Conservation (phyloP, 2,888 invertebrate species). For the Dasysyrphus tricinctus region DNA sequence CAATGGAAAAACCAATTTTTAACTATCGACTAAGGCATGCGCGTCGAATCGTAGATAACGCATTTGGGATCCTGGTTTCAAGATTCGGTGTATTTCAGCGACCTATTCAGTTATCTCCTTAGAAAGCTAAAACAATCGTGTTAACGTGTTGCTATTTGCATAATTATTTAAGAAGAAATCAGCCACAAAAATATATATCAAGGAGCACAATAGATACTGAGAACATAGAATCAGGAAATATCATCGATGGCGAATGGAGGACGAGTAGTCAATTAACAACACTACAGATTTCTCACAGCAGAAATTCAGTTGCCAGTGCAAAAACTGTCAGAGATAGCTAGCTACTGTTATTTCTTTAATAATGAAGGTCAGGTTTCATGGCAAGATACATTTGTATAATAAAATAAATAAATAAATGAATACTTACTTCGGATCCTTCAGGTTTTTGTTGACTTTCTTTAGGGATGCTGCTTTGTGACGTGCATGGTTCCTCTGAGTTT, state of each 20-base stretch:
- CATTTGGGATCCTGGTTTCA: constrained; percentile 13
- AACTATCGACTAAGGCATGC: constrained; percentile 10
- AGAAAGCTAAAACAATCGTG: not conserved
- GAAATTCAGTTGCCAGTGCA: not conserved
- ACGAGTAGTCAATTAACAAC: not conserved
- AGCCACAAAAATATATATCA: not conserved
- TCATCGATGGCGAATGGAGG: not conserved
- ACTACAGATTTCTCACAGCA: not conserved
- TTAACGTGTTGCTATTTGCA: constrained; percentile 22
- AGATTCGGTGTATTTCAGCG: constrained; percentile 14
- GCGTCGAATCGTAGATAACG: constrained; percentile 16
- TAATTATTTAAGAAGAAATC: constrained; percentile 22
- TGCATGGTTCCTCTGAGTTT: no score
- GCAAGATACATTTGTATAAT: no score
- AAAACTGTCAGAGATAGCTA: not conserved
- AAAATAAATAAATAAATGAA: no score
- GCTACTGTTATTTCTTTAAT: not conserved
- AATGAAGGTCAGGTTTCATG: constrained; percentile 6
- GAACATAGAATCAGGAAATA: not conserved
- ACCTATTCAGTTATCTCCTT: not conserved
- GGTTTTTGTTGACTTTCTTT: no score
- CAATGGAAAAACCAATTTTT: not conserved
- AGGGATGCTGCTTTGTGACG: no score
- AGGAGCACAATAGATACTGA: not conserved
- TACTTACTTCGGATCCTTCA: no score